Percentiles rank a stretch among this genome's conserved stretches.
Conservation (phyloP, 2,888 invertebrate species). For the Amitus sp. region DNA sequence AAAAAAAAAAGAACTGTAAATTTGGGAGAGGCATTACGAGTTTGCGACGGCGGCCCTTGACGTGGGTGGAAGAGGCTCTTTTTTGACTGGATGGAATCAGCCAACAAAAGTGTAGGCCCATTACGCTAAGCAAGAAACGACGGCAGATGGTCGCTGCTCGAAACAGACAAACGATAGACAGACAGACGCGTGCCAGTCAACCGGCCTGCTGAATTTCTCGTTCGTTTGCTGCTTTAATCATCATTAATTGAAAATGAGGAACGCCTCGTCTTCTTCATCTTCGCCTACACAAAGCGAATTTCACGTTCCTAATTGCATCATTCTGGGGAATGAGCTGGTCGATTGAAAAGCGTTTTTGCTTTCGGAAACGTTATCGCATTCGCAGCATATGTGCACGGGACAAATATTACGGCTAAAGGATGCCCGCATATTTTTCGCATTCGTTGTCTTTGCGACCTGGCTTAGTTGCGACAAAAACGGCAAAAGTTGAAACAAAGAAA, state of each 20-base stretch:
- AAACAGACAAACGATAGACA: too few relatives aligned
- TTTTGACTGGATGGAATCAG: conserved; percentile 15
- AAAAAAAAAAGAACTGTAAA: too few relatives aligned
- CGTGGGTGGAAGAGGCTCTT: conserved; percentile 5
- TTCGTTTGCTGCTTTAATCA: conserved; percentile 30
- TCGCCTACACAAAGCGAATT: too few relatives aligned
- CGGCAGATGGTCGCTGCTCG: conserved; percentile 36
- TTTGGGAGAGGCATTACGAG: not conserved
- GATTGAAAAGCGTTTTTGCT: too few relatives aligned
- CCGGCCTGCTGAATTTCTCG: conserved; percentile 17
- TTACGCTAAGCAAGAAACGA: conserved; percentile 25
- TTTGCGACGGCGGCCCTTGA: conserved; percentile 3
- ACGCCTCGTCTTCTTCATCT: conserved; percentile 19
- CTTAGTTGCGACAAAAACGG: not conserved
- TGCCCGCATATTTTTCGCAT: conserved; percentile 9
- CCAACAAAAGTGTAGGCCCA: conserved; percentile 17
- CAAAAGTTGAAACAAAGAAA: not conserved
- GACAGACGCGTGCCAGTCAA: conserved; percentile 38
- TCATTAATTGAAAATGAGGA: conserved; percentile 41
- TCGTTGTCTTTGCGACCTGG: too few relatives aligned
- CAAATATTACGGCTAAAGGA: conserved; percentile 8
- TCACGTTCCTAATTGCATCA: too few relatives aligned
- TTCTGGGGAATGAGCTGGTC: too few relatives aligned
- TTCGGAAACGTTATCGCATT: conserved; percentile 1
- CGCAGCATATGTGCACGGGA: not conserved